A percentile compares a stretch with the other conserved stretches of the same genome.
Conservation (phyloP, 2,113 vertebrate genomes). For the Aegotheles bennettii region DNA sequence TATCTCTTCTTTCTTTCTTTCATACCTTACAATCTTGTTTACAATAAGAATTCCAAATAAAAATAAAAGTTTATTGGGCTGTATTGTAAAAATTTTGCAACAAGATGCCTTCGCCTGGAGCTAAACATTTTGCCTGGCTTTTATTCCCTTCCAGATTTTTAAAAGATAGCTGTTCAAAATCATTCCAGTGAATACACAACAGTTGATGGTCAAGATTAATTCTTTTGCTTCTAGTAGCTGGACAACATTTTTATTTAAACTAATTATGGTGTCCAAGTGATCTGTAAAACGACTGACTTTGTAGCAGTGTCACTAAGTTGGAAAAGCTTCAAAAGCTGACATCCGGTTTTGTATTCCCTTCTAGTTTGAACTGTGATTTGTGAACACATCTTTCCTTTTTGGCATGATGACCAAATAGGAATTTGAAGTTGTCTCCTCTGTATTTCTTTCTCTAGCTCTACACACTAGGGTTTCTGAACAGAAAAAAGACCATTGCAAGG, state of each 20-base stretch:
- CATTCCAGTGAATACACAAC: background rate
- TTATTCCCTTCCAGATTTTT: background rate
- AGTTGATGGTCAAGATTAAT: background rate
- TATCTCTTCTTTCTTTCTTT: background rate
- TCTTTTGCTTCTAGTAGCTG: background rate
- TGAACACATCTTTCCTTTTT: background rate
- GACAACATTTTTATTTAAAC: background rate
- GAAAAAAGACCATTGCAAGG: background rate
- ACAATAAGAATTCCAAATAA: background rate
- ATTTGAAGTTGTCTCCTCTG: background rate
- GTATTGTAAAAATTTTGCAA: background rate
- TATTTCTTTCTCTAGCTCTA: background rate
- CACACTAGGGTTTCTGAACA: background rate
- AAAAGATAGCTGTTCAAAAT: background rate
- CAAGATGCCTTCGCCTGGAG: background rate
- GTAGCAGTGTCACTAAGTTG: background rate
- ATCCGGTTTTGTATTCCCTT: background rate
- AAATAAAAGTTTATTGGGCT: conserved; percentile 9
- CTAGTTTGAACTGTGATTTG: background rate
- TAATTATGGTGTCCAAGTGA: background rate
- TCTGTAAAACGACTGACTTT: background rate
- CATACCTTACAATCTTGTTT: background rate
- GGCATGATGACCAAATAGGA: background rate
- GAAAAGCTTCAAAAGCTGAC: background rate
- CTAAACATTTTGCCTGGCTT: background rate